These are phyloP conservation scores for Drosophila biarmipes DNA, from an alignment of 1,140 invertebrate genomes.

Conservation along the genomic window DNA sequence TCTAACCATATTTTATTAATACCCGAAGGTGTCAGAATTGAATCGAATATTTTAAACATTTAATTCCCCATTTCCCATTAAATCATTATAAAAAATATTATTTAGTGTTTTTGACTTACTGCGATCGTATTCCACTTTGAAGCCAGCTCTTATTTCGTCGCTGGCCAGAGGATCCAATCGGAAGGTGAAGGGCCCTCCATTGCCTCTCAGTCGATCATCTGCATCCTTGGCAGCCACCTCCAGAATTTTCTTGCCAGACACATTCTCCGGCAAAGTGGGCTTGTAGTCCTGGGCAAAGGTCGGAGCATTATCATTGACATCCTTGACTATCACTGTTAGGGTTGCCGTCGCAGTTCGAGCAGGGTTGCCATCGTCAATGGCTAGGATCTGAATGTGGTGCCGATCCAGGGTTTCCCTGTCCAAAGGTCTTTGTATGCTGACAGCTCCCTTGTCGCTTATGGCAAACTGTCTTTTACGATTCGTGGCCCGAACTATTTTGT, in stretches of 20 bases:
- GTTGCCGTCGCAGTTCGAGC: constrained; percentile 89
- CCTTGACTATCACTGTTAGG: constrained; percentile 87
- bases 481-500: constrained; percentile 87
- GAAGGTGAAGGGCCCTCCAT: constrained; percentile 88
- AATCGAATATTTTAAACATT: neutral
- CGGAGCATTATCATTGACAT: constrained; percentile 89
- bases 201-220: constrained; percentile 87
- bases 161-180: constrained; percentile 87
- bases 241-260: constrained; percentile 86
- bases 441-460: constrained; percentile 87
- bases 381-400: constrained; percentile 87
- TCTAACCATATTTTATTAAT: constrained; percentile 4
- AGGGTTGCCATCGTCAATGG: constrained; percentile 88
- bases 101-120: constrained; percentile 85
- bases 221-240: constrained; percentile 88
- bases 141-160: constrained; percentile 87
- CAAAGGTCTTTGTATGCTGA: constrained; percentile 86
- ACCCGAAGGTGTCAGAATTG: neutral
- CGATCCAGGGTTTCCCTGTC: constrained; percentile 86
- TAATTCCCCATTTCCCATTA: neutral
- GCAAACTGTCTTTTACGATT: constrained; percentile 87
- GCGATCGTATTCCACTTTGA: constrained; percentile 87
- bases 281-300: constrained; percentile 87
- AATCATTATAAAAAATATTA: neutral
- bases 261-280: constrained; percentile 88